phyloP scores from a whole-genome alignment of 2,113 vertebrate genomes.

The Polypterus bichir region DNA sequence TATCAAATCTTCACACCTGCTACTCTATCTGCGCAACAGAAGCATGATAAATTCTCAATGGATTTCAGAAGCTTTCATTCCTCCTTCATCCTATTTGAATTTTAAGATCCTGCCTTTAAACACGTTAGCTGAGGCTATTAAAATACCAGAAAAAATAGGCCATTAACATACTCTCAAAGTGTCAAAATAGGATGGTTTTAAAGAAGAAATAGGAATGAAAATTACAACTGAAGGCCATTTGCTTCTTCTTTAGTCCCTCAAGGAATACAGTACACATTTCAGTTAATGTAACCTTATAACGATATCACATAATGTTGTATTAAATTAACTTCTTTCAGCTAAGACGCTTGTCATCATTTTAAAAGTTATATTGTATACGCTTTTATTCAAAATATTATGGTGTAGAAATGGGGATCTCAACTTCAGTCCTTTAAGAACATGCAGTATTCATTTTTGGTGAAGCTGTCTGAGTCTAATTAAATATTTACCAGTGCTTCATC shows the following conservation, averaged over 20 bases:
- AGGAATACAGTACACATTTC: constrained; percentile 1
- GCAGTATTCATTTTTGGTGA: too few relatives aligned
- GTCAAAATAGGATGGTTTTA: constrained; percentile 17
- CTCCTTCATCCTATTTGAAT: constrained; percentile 20
- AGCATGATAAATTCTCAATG: constrained; percentile 10
- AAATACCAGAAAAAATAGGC: constrained; percentile 19
- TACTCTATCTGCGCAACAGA: constrained; percentile 8
- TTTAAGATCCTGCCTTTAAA: constrained; percentile 18
- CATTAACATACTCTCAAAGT: constrained; percentile 27
- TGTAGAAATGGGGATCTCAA: too few relatives aligned
- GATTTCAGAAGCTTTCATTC: constrained; percentile 11
- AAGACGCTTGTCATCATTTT: too few relatives aligned
- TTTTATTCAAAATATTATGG: too few relatives aligned
- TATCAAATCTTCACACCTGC: constrained; percentile 19
- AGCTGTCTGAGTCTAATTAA: too few relatives aligned
- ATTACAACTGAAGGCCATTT: constrained; percentile 8
- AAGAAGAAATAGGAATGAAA: constrained; percentile 26
- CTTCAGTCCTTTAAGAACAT: too few relatives aligned
- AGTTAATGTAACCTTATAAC: not conserved
- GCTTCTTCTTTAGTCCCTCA: constrained; percentile 5
- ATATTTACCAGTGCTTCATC: too few relatives aligned
- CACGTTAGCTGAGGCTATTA: constrained; percentile 26
- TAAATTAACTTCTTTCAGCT: too few relatives aligned
- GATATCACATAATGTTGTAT: too few relatives aligned
- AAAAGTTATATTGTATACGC: too few relatives aligned